These are phyloP conservation scores for Mus musculus DNA, from an alignment of 2,113 vertebrate species.

Conservation along the genomic window DNA sequence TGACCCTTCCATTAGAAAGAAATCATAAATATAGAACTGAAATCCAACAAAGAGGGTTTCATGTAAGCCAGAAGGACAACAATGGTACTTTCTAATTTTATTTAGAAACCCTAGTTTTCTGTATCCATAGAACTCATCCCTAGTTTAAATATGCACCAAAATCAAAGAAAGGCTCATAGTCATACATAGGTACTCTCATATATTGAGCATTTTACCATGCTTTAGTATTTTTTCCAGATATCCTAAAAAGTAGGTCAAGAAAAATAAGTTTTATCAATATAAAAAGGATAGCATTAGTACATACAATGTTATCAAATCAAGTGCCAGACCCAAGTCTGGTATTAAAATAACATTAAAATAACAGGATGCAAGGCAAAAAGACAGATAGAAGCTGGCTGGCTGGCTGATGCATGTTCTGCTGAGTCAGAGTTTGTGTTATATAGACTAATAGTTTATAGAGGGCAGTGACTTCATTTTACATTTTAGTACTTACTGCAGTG, in stretches of 20 bases:
- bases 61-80: neutral
- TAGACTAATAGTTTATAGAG: neutral
- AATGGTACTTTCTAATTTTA: neutral
- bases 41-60: neutral
- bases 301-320: neutral
- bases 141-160: neutral
- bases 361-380: neutral
- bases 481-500: neutral
- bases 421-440: neutral
- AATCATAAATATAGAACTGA: neutral
- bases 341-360: constrained; percentile 33
- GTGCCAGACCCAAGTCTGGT: neutral
- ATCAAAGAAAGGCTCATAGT: constrained; percentile 20
- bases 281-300: neutral
- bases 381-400: neutral
- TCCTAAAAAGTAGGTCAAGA: neutral
- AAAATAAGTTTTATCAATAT: neutral
- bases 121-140: neutral
- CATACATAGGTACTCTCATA: neutral
- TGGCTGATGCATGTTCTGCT: neutral
- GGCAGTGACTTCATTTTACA: neutral
- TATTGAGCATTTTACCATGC: neutral
- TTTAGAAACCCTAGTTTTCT: neutral
- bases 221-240: neutral
- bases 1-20: neutral